Base-by-base conservation (phyloP, 2,888 invertebrate genomes). In the Andrena trimmerana region DNA sequence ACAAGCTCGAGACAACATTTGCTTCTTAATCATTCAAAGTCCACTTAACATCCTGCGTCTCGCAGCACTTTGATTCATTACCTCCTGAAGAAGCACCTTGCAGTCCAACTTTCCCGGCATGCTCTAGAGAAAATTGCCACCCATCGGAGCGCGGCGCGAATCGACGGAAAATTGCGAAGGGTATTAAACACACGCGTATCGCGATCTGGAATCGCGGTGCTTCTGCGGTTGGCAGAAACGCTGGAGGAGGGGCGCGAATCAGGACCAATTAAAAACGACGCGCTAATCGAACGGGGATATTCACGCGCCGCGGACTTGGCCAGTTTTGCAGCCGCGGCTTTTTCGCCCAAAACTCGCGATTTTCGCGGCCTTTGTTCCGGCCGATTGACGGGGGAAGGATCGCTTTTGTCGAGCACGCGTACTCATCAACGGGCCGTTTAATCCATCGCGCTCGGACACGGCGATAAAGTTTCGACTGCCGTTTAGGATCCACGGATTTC, bases 211-310 rank as follows among this genome's bases (percentile, higher is more conserved):
- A 75, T 63, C 59, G 54, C 29, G 57, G 54, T 65, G 75, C 42
- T n/a, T 59, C 54, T 67, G 16, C 16, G 13, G 29, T 10, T n/a
- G 13, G 6, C 50, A 52, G 36, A 73, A 52, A 71, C 75, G 62
- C 42, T 29, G 36, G 59, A 69, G 78, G 68, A 74, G 42, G 66
- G 70, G 36, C 73, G 57, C 31, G 76, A 76, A 78, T 81, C 75
- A 69, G 16, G 54, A 31, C 72, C 76, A 82, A 78, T 83, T 81
- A 78, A 76, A 81, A 79, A 71, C 62, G 72, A 72, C 66, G 52
- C 63, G 68, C 63, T 81, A 78, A 88, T 88, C 84, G 72, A 83
- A 70, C 60, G 70, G 70, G 84, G 80, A 84, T 88, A 86, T 86
- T 84, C 75, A 70, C 78, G 60, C 76, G 33, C 63, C 70, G 70